phyloP scores from a whole-genome alignment of 2,888 invertebrate genomes.

The Melolontha melolontha region DNA sequence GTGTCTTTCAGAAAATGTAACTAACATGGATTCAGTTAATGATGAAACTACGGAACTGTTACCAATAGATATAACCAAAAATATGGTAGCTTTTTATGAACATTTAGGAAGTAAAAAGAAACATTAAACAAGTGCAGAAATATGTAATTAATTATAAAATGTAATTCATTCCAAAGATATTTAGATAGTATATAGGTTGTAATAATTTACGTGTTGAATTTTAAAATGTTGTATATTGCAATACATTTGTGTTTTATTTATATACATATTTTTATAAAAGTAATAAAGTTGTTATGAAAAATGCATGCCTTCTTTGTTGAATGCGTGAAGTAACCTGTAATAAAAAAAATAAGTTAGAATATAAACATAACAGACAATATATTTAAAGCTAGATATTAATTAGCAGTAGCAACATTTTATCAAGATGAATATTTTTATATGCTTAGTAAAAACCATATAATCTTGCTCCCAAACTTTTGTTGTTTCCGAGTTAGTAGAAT shows the following conservation, averaged over 20 bases:
- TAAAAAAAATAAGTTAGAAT: constrained; percentile 2
- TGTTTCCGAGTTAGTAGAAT: no score
- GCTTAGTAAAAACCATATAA: no score
- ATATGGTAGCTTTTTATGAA: constrained; percentile 41
- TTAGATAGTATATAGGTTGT: constrained; percentile 44
- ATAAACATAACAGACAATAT: no score
- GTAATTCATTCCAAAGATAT: constrained; percentile 52
- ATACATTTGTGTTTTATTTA: constrained; percentile 43
- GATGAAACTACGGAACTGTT: constrained; percentile 33
- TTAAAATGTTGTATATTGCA: constrained; percentile 34
- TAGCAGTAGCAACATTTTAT: no score
- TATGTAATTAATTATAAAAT: constrained; percentile 25
- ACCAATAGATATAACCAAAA: constrained; percentile 42
- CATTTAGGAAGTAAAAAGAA: constrained; percentile 36
- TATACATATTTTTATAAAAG: constrained; percentile 44
- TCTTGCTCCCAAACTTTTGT: no score
- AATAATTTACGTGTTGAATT: constrained; percentile 48
- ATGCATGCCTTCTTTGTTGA: constrained; percentile 94
- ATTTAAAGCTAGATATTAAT: no score
- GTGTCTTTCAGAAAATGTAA: constrained; percentile 23
- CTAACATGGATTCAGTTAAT: not conserved
- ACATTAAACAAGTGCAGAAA: constrained; percentile 8
- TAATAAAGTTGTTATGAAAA: constrained; percentile 72
- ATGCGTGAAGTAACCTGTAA: constrained; percentile 78
- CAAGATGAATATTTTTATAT: no score